phyloP scores from a whole-genome alignment of 2,113 vertebrate genomes.

The Panthera leo region DNA sequence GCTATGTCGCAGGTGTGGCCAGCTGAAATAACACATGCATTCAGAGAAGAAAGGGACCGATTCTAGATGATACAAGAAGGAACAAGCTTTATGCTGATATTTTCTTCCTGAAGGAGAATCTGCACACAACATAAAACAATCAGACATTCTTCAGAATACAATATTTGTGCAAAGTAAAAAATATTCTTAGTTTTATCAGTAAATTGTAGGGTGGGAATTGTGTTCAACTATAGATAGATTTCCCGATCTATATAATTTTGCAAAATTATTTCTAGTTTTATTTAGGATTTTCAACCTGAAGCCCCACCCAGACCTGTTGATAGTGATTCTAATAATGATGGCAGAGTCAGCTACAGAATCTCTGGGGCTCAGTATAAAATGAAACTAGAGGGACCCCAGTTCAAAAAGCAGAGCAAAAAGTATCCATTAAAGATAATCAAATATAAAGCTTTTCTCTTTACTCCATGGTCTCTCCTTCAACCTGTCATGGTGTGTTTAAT shows the following conservation, averaged over 20 bases:
- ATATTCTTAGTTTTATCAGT: neutral
- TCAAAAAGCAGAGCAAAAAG: neutral
- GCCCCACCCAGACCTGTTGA: neutral
- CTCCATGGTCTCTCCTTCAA: neutral
- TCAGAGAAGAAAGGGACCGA: neutral
- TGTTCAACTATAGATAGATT: neutral
- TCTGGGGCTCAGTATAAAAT: neutral
- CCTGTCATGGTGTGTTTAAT: neutral
- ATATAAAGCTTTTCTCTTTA: neutral
- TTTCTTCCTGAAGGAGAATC: neutral
- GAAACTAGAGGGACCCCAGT: neutral
- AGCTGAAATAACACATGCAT: neutral
- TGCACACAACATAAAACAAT: conserved; percentile 5
- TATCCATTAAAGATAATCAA: neutral
- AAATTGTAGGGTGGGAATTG: neutral
- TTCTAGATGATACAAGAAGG: neutral
- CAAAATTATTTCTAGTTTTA: conserved; percentile 27
- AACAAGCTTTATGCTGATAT: neutral
- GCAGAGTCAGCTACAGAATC: neutral
- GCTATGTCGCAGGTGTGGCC: neutral
- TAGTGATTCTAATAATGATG: neutral
- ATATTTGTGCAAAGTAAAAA: neutral
- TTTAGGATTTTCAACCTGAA: neutral
- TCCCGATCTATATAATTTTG: neutral
- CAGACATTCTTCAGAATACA: neutral